Percentiles rank a stretch among this genome's conserved stretches.
Conservation (phyloP, 2,113 vertebrate species). For the Ictalurus punctatus region DNA sequence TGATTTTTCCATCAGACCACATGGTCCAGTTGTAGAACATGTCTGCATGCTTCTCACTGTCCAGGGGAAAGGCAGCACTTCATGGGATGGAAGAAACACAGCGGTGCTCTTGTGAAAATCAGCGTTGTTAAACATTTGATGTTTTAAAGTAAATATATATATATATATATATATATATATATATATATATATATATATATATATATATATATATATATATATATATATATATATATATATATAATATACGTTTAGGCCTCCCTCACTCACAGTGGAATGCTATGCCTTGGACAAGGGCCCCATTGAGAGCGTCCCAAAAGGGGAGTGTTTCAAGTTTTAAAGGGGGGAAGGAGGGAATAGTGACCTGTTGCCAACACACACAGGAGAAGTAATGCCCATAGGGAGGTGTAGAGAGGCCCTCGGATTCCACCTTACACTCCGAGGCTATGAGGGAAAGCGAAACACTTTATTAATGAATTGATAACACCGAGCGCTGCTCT, state of each 20-base stretch:
- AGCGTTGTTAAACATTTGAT: constrained; percentile 60
- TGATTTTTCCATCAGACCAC: background rate
- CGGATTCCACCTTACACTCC: background rate
- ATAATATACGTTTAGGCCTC: constrained; percentile 37
- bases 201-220: no score
- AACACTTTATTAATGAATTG: background rate
- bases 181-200: no score
- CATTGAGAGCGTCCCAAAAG: constrained; percentile 63
- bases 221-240: no score
- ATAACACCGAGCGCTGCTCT: background rate
- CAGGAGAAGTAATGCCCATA: constrained; percentile 31
- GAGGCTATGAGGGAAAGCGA: background rate
- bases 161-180: no score
- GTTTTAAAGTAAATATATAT: constrained; percentile 62
- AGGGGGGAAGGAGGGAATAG: constrained; percentile 2
- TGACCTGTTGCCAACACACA: constrained; percentile 43
- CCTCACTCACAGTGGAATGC: constrained; percentile 62
- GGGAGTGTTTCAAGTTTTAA: constrained; percentile 51
- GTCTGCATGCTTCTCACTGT: background rate
- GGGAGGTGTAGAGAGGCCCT: constrained; percentile 16
- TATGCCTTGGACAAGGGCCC: constrained; percentile 64
- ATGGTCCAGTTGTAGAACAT: background rate
- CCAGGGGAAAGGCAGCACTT: constrained; percentile 5
- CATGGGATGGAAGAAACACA: constrained; percentile 21
- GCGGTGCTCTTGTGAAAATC: constrained; percentile 57